These are phyloP conservation scores for Pocillopora damicornis DNA, from an alignment of 64 coral and sea anemone species.

Conservation along the genomic window DNA sequence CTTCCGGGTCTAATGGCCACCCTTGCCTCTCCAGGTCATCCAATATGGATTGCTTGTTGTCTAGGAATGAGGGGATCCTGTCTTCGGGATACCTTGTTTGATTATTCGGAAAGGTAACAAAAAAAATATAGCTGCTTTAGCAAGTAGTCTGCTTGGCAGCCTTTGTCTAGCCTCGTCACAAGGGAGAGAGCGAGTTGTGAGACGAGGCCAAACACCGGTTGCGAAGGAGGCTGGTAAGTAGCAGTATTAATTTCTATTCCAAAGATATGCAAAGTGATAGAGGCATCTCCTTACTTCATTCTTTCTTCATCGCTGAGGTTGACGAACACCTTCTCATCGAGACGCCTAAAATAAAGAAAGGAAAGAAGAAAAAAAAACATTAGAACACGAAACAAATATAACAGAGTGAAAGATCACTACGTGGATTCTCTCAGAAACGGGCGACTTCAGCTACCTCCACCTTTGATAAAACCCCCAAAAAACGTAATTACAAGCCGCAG, in stretches of 20 bases:
- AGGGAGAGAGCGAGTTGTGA: no score
- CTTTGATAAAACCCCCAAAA: background rate
- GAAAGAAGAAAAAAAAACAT: background rate
- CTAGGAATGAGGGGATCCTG: conserved; percentile 63
- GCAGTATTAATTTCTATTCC: no score
- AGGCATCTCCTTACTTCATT: conserved; percentile 59
- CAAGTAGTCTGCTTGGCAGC: no score
- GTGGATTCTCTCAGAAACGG: background rate
- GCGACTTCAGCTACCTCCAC: no score
- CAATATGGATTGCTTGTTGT: conserved; percentile 75
- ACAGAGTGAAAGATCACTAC: background rate
- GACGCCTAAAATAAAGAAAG: conserved; percentile 33
- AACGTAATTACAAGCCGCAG: background rate
- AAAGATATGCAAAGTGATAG: background rate
- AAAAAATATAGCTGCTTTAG: background rate
- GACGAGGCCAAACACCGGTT: no score
- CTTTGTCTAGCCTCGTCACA: no score
- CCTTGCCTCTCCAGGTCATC: conserved; percentile 71
- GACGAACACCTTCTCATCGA: conserved; percentile 72
- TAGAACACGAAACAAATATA: background rate
- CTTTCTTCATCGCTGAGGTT: conserved; percentile 72
- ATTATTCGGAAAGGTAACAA: background rate
- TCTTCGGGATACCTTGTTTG: conserved; percentile 67
- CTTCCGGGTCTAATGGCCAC: conserved; percentile 67
- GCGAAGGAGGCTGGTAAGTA: no score